phyloP scores from a whole-genome alignment of 2,797 vertebrate genomes.

The Hoplostethus mediterraneus region DNA sequence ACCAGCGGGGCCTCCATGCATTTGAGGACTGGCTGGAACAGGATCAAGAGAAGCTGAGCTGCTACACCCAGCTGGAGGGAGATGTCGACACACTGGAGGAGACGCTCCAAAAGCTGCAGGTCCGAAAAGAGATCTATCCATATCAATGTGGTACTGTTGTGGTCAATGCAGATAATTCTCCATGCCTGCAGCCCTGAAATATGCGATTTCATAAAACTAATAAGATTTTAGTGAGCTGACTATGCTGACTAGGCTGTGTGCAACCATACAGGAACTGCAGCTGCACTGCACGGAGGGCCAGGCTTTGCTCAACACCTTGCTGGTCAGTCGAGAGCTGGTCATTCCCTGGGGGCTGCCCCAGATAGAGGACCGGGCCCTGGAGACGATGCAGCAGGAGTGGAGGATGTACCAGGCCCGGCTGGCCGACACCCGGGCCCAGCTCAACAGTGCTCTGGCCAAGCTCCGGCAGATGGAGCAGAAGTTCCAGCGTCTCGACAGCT shows the following conservation, averaged over 20 bases:
- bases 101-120: slow-evolving; percentile 91
- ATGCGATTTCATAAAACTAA: no score
- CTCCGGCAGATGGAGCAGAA: slow-evolving; percentile 92
- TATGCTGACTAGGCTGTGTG: slow-evolving; percentile 1
- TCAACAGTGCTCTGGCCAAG: slow-evolving; percentile 89
- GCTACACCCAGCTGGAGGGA: slow-evolving; percentile 89
- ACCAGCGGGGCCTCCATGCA: slow-evolving; percentile 90
- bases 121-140: slow-evolving; percentile 57
- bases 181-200: neutral
- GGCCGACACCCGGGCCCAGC: slow-evolving; percentile 85
- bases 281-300: slow-evolving; percentile 92
- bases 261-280: slow-evolving; percentile 89
- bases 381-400: slow-evolving; percentile 93
- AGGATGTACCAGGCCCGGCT: slow-evolving; percentile 91
- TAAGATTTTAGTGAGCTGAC: neutral
- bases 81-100: slow-evolving; percentile 89
- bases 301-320: slow-evolving; percentile 87
- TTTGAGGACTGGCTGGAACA: slow-evolving; percentile 95
- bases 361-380: slow-evolving; percentile 90
- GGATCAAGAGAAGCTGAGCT: slow-evolving; percentile 91
- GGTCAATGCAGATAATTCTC: neutral
- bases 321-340: slow-evolving; percentile 90
- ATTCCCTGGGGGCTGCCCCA: slow-evolving; percentile 91
- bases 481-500: slow-evolving; percentile 91
- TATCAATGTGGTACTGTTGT: neutral